phyloP scores from a whole-genome alignment of 2,888 invertebrate genomes.

The Drosophila monieri region DNA sequence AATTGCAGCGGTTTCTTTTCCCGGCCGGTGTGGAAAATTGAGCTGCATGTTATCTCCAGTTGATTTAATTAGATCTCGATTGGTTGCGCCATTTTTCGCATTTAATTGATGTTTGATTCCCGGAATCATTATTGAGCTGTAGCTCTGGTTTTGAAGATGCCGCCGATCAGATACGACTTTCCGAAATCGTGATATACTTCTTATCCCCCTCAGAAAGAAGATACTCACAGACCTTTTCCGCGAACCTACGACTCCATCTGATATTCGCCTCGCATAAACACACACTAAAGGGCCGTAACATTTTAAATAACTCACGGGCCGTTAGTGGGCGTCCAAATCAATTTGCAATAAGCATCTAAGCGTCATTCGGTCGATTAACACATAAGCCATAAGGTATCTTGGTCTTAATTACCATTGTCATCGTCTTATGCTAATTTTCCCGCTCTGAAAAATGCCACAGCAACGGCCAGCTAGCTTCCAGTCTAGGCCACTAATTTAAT shows the following conservation, averaged over 20 bases:
- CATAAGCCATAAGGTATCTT: slow-evolving; percentile 30
- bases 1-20: slow-evolving; percentile 31
- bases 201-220: too few relatives aligned
- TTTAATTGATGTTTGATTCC: slow-evolving; percentile 70
- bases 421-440: slow-evolving; percentile 42
- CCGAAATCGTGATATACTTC: slow-evolving; percentile 26
- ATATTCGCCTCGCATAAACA: neutral
- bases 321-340: slow-evolving; percentile 67
- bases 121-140: slow-evolving; percentile 41
- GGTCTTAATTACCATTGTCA: slow-evolving; percentile 33
- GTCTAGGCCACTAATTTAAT: slow-evolving; percentile 60
- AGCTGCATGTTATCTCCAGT: slow-evolving; percentile 72
- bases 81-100: slow-evolving; percentile 73
- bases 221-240: neutral
- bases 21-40: slow-evolving; percentile 63
- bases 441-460: slow-evolving; percentile 27
- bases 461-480: slow-evolving; percentile 8
- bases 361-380: slow-evolving; percentile 58
- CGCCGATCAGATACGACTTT: slow-evolving; percentile 37
- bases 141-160: slow-evolving; percentile 56
- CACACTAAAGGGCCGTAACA: neutral
- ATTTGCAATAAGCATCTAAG: slow-evolving; percentile 53
- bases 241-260: slow-evolving; percentile 1
- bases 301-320: slow-evolving; percentile 21
- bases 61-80: slow-evolving; percentile 72